phyloP scores from a whole-genome alignment of 2,113 vertebrate species.

The Ivindomyrus marchei region DNA sequence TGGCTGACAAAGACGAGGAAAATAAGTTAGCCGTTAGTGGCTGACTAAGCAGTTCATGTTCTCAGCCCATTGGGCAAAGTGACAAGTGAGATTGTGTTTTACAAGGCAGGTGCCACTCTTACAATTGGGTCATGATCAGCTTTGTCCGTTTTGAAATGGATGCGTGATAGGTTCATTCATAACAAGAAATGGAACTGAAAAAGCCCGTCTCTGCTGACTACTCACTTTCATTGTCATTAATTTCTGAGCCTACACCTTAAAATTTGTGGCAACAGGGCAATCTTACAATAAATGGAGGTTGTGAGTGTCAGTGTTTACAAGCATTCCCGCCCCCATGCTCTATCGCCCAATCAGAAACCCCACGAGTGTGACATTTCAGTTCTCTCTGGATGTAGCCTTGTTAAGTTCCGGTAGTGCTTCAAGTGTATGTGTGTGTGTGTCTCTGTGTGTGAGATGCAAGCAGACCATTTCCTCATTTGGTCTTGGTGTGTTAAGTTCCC shows the following conservation, averaged over 20 bases:
- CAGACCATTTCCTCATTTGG: background rate
- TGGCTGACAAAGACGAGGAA: slow-evolving; percentile 12
- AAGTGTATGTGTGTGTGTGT: background rate
- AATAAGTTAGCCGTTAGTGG: slow-evolving; percentile 37
- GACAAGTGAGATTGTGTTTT: background rate
- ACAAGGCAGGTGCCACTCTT: background rate
- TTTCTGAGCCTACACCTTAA: background rate
- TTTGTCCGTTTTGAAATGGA: background rate
- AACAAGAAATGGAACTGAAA: background rate
- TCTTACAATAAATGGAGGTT: background rate
- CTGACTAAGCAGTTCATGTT: slow-evolving; percentile 36
- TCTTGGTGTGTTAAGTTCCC: slow-evolving; percentile 18
- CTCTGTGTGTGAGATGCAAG: background rate
- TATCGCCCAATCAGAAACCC: background rate
- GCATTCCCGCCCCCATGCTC: background rate
- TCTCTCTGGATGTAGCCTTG: background rate
- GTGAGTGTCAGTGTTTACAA: background rate
- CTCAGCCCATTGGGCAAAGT: background rate
- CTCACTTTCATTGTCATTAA: background rate
- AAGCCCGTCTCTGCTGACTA: background rate
- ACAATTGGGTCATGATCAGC: background rate
- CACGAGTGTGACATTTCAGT: background rate
- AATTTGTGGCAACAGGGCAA: background rate
- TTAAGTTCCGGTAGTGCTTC: background rate
- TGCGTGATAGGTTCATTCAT: background rate